phyloP scores from a whole-genome alignment of 2,888 invertebrate genomes.

The Lampropteryx suffumata region DNA sequence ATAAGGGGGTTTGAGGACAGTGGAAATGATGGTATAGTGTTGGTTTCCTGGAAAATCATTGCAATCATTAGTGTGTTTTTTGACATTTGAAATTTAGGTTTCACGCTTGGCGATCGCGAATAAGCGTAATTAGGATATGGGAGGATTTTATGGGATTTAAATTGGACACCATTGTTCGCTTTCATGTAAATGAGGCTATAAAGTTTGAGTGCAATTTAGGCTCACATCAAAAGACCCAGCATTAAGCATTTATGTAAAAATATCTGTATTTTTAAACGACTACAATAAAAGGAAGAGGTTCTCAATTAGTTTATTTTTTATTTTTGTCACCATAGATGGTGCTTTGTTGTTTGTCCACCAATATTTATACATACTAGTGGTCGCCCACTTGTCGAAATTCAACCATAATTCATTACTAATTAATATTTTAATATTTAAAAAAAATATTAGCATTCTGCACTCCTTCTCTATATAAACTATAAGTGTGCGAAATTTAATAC shows the following conservation, averaged over 20 bases:
- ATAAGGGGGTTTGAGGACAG: constrained; percentile 24
- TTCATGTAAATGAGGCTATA: constrained; percentile 27
- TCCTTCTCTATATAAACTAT: no score
- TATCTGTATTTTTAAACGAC: background rate
- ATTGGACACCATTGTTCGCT: constrained; percentile 57
- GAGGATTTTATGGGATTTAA: constrained; percentile 62
- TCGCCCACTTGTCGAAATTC: no score
- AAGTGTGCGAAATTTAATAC: no score
- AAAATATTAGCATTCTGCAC: no score
- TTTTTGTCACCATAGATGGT: no score
- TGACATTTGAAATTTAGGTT: constrained; percentile 59
- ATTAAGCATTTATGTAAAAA: constrained; percentile 2
- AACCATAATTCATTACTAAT: no score
- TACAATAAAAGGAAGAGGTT: no score
- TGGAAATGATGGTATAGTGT: background rate
- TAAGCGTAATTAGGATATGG: constrained; percentile 63
- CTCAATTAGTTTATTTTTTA: no score
- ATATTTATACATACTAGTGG: no score
- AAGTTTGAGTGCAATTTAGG: constrained; percentile 15
- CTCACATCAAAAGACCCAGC: constrained; percentile 4
- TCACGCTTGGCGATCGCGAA: constrained; percentile 57
- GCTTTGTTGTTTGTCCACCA: no score
- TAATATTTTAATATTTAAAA: no score
- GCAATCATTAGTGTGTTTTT: constrained; percentile 63
- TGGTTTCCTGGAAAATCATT: constrained; percentile 37